Evolutionary conservation across 2,888 invertebrate genomes (phyloP), one percentile per base, ranked within the genome.

Genomic region (Latrodectus hesperus): DNA sequence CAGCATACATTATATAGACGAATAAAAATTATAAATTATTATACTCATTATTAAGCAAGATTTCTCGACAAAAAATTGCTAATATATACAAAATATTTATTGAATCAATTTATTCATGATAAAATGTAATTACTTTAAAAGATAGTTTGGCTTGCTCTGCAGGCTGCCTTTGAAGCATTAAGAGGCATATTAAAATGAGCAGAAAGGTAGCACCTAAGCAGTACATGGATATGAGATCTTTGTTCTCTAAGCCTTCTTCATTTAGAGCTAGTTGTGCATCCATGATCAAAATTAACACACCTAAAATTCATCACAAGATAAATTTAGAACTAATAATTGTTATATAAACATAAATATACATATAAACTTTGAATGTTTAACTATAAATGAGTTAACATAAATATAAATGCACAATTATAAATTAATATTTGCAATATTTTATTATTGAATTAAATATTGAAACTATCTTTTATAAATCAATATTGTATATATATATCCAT

Each of bases 81-180:
- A 1, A 38, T 38, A 38, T 38, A 12, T 60, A 60, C 10, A 11
- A 11, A 16, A 10, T 60, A 16, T 6, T 11, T 60, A 60, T 55
- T 60, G 55, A 60, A 60, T 12, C 60, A 3, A 38, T 38, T 38
- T 38, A 38, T 38, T 38, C 4, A 38, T 1, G 2, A 60, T 60
- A 12, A 16, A 60, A 16, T 17, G 17, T 26, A 60, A 8, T 75
- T 74, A 88, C 87, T 72, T 88, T 88, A 64, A 88, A 88, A 38
- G 87, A 88, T 26, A 88, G 38, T 70, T 88, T 88, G 22, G 72
- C 74, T 74, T 83, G 55, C 51, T 88, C 87, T 16, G 75, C 52
- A 22, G 87, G 87, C 49, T 88, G 87, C 22, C 82, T 88, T 11
- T 83, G 82, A 11, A 88, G 73, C 68, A 88, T 52, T 38, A 83